Conservation (phyloP, 64 coral and sea anemone species). For the Orbicella faveolata region DNA sequence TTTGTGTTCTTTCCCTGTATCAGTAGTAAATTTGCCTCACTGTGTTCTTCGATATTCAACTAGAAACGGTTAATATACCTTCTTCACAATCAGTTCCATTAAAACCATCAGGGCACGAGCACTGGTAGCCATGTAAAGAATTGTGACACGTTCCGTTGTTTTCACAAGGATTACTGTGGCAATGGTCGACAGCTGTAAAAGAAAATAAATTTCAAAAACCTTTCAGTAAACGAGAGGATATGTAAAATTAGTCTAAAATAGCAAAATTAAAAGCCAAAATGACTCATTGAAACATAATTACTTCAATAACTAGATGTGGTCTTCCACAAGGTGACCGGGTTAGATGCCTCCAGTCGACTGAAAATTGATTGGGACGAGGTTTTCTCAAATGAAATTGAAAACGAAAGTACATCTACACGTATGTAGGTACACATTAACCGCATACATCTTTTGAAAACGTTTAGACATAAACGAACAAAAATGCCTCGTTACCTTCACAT, state of each 20-base stretch:
- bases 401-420: neutral
- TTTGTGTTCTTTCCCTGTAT: too few relatives aligned
- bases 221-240: too few relatives aligned
- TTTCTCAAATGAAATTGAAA: too few relatives aligned
- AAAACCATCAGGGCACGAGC: conserved; percentile 2
- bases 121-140: neutral
- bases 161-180: neutral
- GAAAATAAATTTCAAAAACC: neutral
- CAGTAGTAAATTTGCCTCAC: too few relatives aligned
- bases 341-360: too few relatives aligned
- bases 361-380: too few relatives aligned
- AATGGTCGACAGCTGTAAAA: conserved; percentile 12
- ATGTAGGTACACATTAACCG: neutral
- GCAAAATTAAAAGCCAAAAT: too few relatives aligned
- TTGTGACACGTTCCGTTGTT: conserved; percentile 28
- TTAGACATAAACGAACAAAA: neutral
- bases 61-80: neutral
- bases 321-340: too few relatives aligned
- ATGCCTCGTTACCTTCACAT: neutral
- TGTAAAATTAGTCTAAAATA: too few relatives aligned
- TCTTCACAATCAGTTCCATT: conserved; percentile 6
- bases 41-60: too few relatives aligned
- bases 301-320: too few relatives aligned
- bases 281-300: too few relatives aligned
- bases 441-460: neutral